Conservation (phyloP, 2,888 invertebrate species). For the Heterodera filipjevi region DNA sequence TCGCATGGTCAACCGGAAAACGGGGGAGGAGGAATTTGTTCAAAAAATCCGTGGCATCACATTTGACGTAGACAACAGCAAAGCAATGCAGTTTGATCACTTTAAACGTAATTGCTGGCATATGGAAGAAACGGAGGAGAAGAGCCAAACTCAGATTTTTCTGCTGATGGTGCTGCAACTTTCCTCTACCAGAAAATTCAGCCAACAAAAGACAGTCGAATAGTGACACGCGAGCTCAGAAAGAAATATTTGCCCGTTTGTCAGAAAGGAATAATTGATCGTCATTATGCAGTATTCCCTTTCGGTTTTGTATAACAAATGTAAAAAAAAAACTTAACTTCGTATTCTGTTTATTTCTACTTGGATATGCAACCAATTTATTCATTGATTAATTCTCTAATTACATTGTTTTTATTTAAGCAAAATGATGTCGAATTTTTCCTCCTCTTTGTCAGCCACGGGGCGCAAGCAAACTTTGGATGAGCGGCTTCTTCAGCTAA, state of each 20-base stretch:
- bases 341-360: neutral
- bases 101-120: no score
- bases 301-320: neutral
- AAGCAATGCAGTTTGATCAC: neutral
- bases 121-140: no score
- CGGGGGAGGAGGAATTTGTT: neutral
- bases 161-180: neutral
- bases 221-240: neutral
- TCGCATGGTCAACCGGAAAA: neutral
- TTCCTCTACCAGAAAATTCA: neutral
- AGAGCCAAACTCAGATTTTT: no score
- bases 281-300: no score
- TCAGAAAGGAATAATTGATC: slow-evolving; percentile 2
- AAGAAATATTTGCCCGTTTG: neutral
- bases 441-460: no score
- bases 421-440: no score
- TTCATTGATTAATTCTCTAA: no score
- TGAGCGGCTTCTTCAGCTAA: no score
- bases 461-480: no score
- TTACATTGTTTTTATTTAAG: no score
- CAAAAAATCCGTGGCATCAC: slow-evolving; percentile 9
- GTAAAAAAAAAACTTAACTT: neutral
- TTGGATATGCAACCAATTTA: no score
- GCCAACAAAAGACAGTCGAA: neutral
- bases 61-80: neutral